A percentile compares a stretch with the other conserved stretches of the same genome.
Evolutionary conservation across 2,797 vertebrate genomes (phyloP).

Genomic region (Bradypodion ventrale): DNA sequence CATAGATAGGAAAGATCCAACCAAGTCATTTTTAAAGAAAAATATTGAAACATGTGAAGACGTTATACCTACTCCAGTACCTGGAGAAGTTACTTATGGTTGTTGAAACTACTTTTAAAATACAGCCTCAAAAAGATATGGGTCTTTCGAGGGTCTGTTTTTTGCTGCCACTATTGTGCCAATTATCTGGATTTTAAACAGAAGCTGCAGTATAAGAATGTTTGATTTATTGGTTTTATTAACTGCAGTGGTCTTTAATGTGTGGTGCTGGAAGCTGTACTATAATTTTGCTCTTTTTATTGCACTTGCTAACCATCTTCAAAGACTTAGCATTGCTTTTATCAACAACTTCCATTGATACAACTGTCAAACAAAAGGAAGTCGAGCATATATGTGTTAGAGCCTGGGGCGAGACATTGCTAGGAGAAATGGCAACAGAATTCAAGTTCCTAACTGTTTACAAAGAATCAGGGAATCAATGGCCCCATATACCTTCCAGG

Average conservation of each 20-base stretch:
- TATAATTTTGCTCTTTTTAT: slow-evolving; percentile 70
- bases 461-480: neutral
- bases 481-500: neutral
- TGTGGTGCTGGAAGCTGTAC: slow-evolving; percentile 63
- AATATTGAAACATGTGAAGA: too few relatives aligned
- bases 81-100: neutral
- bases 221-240: slow-evolving; percentile 77
- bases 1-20: neutral
- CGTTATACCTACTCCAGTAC: too few relatives aligned
- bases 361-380: slow-evolving; percentile 59
- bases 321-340: slow-evolving; percentile 71
- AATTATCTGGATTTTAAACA: slow-evolving; percentile 57
- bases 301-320: slow-evolving; percentile 74
- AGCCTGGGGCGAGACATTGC: neutral
- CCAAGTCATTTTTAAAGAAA: too few relatives aligned
- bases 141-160: slow-evolving; percentile 39
- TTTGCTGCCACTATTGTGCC: slow-evolving; percentile 42
- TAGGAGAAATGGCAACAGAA: slow-evolving; percentile 13
- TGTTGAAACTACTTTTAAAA: neutral
- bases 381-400: slow-evolving; percentile 51
- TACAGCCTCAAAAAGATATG: neutral
- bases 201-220: slow-evolving; percentile 41
- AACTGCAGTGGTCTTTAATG: slow-evolving; percentile 73
- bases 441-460: neutral
- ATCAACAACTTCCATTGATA: slow-evolving; percentile 64